These are phyloP conservation scores for Lepidocolaptes lacrymiger DNA, from an alignment of 2,797 vertebrate genomes.

Conservation along the genomic window DNA sequence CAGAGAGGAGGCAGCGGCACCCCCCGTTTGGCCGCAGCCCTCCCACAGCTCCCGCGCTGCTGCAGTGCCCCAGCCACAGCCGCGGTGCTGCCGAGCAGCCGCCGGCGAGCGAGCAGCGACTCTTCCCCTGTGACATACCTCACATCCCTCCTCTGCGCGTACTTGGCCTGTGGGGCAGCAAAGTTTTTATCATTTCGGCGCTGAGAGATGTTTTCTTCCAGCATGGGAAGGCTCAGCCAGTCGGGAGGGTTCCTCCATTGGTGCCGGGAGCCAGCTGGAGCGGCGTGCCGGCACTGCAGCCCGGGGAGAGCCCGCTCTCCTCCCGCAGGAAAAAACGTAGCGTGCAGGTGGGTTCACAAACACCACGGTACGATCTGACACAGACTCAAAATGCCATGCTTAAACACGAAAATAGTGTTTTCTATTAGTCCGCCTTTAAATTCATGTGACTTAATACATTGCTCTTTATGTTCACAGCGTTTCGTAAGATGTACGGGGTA, in stretches of 20 bases:
- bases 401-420: neutral
- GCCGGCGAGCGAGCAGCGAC: neutral
- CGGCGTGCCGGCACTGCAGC: neutral
- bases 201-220: neutral
- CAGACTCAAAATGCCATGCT: neutral
- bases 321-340: rapidly evolving
- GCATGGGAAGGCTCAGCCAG: rapidly evolving
- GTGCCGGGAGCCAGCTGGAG: neutral
- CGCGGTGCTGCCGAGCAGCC: neutral
- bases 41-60: neutral
- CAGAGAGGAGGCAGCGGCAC: neutral
- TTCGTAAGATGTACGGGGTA: rapidly evolving
- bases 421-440: neutral
- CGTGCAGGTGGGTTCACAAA: neutral
- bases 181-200: neutral
- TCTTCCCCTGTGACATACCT: neutral
- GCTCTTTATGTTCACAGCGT: neutral
- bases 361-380: rapidly evolving
- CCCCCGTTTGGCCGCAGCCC: rapidly evolving
- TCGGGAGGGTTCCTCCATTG: neutral
- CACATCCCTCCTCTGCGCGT: neutral
- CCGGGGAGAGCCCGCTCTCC: neutral
- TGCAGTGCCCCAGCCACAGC: rapidly evolving
- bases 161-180: neutral
- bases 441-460: neutral